A percentile compares a stretch with the other conserved stretches of the same genome.
Evolutionary conservation across 2,113 vertebrate genomes (phyloP).

Genomic region (Nanger granti): DNA sequence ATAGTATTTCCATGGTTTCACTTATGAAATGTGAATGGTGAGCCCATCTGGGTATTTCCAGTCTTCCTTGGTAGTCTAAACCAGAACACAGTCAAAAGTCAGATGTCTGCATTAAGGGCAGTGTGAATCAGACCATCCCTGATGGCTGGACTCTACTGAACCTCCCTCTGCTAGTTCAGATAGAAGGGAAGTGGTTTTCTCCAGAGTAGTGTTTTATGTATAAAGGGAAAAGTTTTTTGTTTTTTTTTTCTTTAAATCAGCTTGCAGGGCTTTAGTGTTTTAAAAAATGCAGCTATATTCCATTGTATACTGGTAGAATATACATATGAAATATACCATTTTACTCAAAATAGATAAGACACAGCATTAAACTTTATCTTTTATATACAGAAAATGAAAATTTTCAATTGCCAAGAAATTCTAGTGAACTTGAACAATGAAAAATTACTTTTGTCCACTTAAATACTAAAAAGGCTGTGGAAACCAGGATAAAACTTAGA

Average conservation of each 20-base stretch:
- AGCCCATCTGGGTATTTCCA: not conserved
- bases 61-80: not conserved
- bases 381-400: not conserved
- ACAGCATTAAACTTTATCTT: not conserved
- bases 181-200: not conserved
- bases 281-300: not conserved
- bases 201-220: not conserved
- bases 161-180: not conserved
- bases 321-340: not conserved
- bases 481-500: not conserved
- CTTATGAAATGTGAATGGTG: not conserved
- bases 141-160: not conserved
- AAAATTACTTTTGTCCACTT: not conserved
- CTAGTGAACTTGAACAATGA: slow-evolving; percentile 11
- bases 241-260: not conserved
- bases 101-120: not conserved
- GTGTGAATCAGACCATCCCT: not conserved
- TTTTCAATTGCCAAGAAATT: not conserved
- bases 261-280: not conserved
- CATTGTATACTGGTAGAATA: not conserved
- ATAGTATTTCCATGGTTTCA: not conserved
- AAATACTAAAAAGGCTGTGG: not conserved
- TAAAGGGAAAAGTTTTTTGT: not conserved
- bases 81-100: not conserved
- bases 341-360: not conserved